phyloP scores from a whole-genome alignment of 2,888 invertebrate genomes.

The Spilosoma lubricipeda region DNA sequence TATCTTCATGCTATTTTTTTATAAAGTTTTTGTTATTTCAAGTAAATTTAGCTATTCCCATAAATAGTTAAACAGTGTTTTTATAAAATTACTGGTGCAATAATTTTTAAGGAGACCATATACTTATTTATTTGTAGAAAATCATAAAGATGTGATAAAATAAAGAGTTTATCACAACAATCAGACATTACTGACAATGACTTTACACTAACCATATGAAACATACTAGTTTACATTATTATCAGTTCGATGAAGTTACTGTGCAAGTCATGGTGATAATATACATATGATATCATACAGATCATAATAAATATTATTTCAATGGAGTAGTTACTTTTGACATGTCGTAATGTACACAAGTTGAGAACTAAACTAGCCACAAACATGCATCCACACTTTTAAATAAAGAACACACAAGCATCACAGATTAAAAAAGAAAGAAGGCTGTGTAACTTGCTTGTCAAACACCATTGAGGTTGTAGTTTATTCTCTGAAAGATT shows the following conservation, averaged over 20 bases:
- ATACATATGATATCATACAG: neutral
- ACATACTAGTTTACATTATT: neutral
- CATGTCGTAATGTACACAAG: neutral
- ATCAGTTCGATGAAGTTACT: neutral
- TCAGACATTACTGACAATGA: neutral
- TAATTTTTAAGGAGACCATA: neutral
- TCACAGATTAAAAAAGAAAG: conserved; percentile 13
- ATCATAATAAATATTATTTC: neutral
- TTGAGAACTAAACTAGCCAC: neutral
- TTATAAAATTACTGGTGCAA: neutral
- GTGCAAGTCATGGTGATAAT: conserved; percentile 1
- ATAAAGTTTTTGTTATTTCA: neutral
- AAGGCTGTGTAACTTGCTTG: conserved; percentile 68
- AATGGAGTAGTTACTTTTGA: neutral
- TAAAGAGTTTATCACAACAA: neutral
- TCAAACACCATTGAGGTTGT: conserved; percentile 68
- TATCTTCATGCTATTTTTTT: neutral
- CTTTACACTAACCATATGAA: neutral
- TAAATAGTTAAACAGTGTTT: neutral
- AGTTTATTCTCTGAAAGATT: conserved; percentile 58
- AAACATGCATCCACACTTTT: conserved; percentile 34
- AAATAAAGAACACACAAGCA: conserved; percentile 40
- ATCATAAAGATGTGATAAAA: neutral
- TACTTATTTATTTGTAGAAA: neutral
- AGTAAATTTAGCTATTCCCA: neutral